Conservation (phyloP, 2,113 vertebrate species). For the Oreochromis aureus region DNA sequence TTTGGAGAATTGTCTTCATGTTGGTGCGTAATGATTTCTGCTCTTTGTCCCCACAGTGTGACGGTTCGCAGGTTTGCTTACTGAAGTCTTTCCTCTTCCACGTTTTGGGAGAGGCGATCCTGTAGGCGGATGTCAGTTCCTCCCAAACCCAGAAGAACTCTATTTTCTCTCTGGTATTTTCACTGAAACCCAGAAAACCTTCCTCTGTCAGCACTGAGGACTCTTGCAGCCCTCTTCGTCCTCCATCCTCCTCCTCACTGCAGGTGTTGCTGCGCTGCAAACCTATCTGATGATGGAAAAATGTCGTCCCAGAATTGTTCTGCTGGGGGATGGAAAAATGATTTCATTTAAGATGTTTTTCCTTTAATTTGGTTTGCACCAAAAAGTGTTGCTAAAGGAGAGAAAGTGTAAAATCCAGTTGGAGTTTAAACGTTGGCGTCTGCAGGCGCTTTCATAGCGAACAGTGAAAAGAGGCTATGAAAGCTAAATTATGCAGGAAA, state of each 20-base stretch:
- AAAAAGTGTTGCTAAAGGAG: not conserved
- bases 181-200: conserved; percentile 1
- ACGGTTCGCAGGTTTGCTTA: not conserved
- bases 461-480: not conserved
- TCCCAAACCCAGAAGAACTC: not conserved
- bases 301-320: not conserved
- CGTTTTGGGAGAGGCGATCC: not conserved
- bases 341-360: not conserved
- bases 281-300: not conserved
- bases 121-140: not conserved
- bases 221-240: not conserved
- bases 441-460: not conserved
- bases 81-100: not conserved
- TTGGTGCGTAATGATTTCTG: not conserved
- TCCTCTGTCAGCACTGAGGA: conserved; percentile 20
- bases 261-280: conserved; percentile 26
- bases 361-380: not conserved
- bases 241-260: not conserved
- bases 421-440: not conserved
- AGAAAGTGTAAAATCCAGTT: not conserved
- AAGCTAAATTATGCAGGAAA: conserved; percentile 46
- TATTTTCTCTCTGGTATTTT: not conserved
- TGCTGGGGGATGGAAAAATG: not conserved
- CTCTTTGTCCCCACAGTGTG: not conserved
- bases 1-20: not conserved